Evolutionary conservation across 2,888 invertebrate genomes (phyloP).

Genomic region (Bugulina stolonifera): DNA sequence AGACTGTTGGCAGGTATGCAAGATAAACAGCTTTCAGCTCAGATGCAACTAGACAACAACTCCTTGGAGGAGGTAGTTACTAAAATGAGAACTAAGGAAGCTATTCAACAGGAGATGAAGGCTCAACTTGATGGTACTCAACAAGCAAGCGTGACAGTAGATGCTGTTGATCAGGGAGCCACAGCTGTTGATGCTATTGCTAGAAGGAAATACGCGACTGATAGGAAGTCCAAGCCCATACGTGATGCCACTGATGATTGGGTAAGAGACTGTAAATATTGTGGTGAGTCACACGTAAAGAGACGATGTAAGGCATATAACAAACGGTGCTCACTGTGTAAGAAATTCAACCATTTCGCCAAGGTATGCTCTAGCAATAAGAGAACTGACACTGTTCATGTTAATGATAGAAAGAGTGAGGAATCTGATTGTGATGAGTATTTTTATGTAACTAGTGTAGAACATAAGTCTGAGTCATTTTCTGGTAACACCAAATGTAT

Average conservation of each 20-base stretch:
- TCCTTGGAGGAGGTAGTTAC: background rate
- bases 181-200: too few relatives aligned
- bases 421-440: background rate
- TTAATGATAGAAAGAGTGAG: background rate
- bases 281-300: conserved; percentile 4
- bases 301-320: conserved; percentile 1
- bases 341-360: background rate
- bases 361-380: background rate
- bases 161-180: too few relatives aligned
- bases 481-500: too few relatives aligned
- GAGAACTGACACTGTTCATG: background rate
- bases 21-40: background rate
- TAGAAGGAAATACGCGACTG: background rate
- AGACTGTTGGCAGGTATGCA: conserved; percentile 13
- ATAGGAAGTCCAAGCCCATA: background rate
- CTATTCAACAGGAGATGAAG: background rate
- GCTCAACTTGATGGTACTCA: conserved; percentile 1
- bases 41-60: conserved; percentile 6
- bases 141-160: conserved; percentile 1
- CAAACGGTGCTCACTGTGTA: background rate
- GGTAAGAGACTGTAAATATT: conserved; percentile 2
- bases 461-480: too few relatives aligned
- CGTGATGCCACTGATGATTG: too few relatives aligned
- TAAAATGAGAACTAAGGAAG: conserved; percentile 12
- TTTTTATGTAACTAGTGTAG: too few relatives aligned